A percentile compares a stretch with the other conserved stretches of the same genome.
Conservation (phyloP, 2,113 vertebrate genomes). For the Corynorhinus townsendii region DNA sequence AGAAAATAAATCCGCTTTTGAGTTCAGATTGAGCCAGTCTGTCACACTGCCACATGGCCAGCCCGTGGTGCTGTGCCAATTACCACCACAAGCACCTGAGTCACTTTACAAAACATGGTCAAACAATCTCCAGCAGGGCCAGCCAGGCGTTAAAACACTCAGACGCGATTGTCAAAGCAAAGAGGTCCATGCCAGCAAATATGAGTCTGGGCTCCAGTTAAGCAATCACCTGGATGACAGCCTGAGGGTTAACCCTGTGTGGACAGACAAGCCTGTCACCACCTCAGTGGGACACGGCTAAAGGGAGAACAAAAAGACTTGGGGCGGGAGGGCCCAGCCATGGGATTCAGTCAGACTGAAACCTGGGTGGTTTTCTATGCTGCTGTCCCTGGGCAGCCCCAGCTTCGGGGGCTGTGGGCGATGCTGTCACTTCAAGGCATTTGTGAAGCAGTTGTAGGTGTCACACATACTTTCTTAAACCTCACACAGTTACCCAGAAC, state of each 20-base stretch:
- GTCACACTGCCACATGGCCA: not conserved
- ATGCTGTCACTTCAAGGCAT: not conserved
- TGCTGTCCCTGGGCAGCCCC: not conserved
- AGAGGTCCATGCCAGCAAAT: conserved; percentile 9
- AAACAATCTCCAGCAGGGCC: conserved; percentile 7
- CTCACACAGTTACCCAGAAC: not conserved
- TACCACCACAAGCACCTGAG: conserved; percentile 18
- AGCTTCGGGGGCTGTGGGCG: not conserved
- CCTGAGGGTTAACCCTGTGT: conserved; percentile 14
- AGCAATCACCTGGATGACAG: not conserved
- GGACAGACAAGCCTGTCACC: not conserved
- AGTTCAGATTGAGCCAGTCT: not conserved
- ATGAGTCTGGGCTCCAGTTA: conserved; percentile 15
- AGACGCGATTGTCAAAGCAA: conserved; percentile 41
- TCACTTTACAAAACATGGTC: conserved; percentile 53
- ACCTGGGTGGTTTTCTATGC: conserved; percentile 10
- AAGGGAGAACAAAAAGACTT: not conserved
- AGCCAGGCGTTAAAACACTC: conserved; percentile 45
- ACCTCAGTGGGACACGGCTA: not conserved
- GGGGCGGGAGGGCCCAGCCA: not conserved
- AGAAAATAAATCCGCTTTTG: not conserved
- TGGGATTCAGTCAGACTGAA: conserved; percentile 18
- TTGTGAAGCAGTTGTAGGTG: not conserved
- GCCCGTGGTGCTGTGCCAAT: not conserved
- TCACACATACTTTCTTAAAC: not conserved